A percentile compares a stretch with the other conserved stretches of the same genome.
phyloP scores from a whole-genome alignment of 1,140 invertebrate genomes.

The Gonioctena quinquepunctata region DNA sequence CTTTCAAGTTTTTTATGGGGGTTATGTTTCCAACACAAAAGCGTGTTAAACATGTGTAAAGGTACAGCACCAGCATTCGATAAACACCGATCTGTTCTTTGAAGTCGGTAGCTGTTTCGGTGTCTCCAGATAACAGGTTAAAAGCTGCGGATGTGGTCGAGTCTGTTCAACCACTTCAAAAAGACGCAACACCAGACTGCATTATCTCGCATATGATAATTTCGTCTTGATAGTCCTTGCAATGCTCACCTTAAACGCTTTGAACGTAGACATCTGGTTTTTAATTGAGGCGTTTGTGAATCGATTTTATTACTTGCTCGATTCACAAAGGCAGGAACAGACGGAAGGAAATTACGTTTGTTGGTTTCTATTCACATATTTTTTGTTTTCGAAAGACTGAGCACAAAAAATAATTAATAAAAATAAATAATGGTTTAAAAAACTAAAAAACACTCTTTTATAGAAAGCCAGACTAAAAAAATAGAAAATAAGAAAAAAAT shows the following conservation, averaged over 20 bases:
- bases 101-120: background rate
- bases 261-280: background rate
- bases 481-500: too few relatives aligned
- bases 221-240: background rate
- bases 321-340: background rate
- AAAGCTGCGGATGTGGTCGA: background rate
- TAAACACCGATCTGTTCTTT: background rate
- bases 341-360: too few relatives aligned
- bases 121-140: background rate
- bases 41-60: background rate
- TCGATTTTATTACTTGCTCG: background rate
- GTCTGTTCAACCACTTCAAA: slow-evolving; percentile 15
- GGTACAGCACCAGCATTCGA: background rate
- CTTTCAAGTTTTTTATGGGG: too few relatives aligned
- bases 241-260: background rate
- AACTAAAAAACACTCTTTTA: too few relatives aligned
- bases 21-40: too few relatives aligned
- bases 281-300: background rate
- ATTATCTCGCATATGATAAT: slow-evolving; percentile 12
- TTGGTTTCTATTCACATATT: too few relatives aligned
- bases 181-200: background rate
- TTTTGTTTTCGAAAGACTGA: too few relatives aligned
- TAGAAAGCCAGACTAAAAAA: too few relatives aligned
- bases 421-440: too few relatives aligned
- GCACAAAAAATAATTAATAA: too few relatives aligned